Conservation (phyloP, 1,140 invertebrate genomes). For the Drosophila leontia region DNA sequence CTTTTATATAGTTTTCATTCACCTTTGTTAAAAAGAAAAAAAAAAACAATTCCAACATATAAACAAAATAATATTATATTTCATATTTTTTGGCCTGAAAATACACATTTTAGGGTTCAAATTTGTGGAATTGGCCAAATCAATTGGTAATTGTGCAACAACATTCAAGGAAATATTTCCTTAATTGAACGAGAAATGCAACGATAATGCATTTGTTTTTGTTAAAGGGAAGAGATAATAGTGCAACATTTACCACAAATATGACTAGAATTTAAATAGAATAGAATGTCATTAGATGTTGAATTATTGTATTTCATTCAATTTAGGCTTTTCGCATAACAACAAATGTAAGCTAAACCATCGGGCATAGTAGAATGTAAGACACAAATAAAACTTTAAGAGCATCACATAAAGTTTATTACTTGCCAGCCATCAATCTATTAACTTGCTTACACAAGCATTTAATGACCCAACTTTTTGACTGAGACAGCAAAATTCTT, state of each 20-base stretch:
- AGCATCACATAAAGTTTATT: background rate
- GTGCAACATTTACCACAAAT: background rate
- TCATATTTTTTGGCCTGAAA: background rate
- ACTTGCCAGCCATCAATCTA: conserved; percentile 4
- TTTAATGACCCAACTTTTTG: conserved; percentile 3
- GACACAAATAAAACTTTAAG: background rate
- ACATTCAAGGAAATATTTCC: background rate
- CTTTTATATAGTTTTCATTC: background rate
- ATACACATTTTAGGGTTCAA: background rate
- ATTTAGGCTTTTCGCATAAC: background rate
- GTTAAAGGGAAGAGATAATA: background rate
- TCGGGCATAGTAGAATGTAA: background rate
- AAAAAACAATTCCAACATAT: background rate
- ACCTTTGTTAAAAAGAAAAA: background rate
- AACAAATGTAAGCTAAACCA: background rate
- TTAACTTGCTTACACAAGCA: conserved; percentile 7
- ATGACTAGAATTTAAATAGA: background rate
- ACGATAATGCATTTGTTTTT: background rate
- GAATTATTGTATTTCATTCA: background rate
- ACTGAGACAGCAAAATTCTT: background rate
- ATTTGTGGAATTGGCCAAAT: background rate
- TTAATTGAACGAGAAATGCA: conserved; percentile 2
- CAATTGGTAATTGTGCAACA: background rate
- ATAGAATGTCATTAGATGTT: background rate
- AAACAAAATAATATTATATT: background rate